Conservation (phyloP, 2,888 invertebrate genomes). For the Tricholauxania praeusta region DNA sequence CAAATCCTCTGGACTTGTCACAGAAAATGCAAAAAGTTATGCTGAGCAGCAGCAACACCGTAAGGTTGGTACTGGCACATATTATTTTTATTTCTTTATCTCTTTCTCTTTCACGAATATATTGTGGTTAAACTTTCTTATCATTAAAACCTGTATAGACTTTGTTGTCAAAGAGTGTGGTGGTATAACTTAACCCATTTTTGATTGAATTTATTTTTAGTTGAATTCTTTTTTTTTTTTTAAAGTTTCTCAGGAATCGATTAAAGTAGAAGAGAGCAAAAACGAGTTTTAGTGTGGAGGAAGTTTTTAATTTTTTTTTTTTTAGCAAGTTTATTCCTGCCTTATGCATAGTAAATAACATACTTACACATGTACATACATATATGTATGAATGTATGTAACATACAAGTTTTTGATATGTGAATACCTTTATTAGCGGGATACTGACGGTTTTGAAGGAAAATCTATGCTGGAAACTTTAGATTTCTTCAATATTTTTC, state of each 20-base stretch:
- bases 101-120: too few relatives aligned
- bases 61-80: conserved; percentile 56
- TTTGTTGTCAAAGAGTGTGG: not conserved
- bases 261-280: not conserved
- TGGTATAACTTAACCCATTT: not conserved
- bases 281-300: not conserved
- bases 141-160: not conserved
- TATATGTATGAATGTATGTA: too few relatives aligned
- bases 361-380: not conserved
- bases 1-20: conserved; percentile 58
- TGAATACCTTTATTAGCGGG: too few relatives aligned
- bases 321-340: not conserved
- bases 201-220: not conserved
- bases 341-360: too few relatives aligned
- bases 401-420: too few relatives aligned
- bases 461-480: too few relatives aligned
- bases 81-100: too few relatives aligned
- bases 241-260: not conserved
- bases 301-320: not conserved
- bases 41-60: conserved; percentile 56
- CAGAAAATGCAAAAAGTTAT: conserved; percentile 62
- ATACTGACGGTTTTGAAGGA: too few relatives aligned
- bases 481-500: too few relatives aligned
- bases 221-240: not conserved
- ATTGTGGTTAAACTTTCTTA: not conserved